Percentiles rank a stretch among this genome's conserved stretches.
Evolutionary conservation across 2,888 invertebrate species (phyloP).

Genomic region (Anthophora plumipes): DNA sequence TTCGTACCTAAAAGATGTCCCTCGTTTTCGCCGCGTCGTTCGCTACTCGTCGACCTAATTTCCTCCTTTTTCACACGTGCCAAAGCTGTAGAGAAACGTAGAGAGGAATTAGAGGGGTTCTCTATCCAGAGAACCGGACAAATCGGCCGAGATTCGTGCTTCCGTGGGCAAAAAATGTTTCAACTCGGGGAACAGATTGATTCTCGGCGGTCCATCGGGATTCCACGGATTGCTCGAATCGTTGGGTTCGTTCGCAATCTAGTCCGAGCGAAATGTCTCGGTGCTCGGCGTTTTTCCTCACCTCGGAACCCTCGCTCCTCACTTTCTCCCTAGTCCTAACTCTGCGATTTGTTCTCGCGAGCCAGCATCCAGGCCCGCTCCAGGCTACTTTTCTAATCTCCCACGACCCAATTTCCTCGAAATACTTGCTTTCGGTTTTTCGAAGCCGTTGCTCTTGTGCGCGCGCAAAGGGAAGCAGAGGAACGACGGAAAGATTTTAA

Average conservation of each 20-base stretch:
- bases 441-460: neutral
- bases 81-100: neutral
- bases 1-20: neutral
- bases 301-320: neutral
- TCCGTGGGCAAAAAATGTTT: neutral
- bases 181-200: conserved; percentile 12
- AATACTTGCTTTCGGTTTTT: conserved; percentile 13
- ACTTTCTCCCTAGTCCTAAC: neutral
- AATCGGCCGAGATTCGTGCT: too few species aligned
- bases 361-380: neutral
- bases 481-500: conserved; percentile 8
- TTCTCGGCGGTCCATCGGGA: conserved; percentile 5
- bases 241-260: neutral
- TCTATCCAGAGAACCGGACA: too few species aligned
- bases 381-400: conserved; percentile 37
- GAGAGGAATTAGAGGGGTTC: neutral
- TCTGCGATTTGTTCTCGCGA: neutral
- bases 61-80: neutral
- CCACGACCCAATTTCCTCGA: conserved; percentile 24
- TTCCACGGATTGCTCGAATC: neutral
- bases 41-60: neutral
- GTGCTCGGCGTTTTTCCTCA: conserved; percentile 4
- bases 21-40: neutral
- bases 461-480: neutral
- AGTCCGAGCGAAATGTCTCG: neutral